Evolutionary conservation across 2,797 vertebrate species (phyloP).

Genomic region (Clangula hyemalis): DNA sequence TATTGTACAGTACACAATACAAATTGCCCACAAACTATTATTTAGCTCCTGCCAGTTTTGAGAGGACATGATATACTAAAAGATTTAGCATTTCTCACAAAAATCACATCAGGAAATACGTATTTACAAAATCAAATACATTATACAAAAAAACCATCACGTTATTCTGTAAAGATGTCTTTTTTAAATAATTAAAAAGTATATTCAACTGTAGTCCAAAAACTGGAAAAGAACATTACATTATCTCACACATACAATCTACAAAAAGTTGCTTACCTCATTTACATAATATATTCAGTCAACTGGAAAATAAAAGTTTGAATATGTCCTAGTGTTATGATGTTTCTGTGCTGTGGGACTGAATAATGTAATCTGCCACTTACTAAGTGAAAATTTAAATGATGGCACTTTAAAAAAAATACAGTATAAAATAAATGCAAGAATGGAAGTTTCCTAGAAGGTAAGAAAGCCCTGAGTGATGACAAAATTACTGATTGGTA

Average conservation of each 20-base stretch:
- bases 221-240: slow-evolving; percentile 90
- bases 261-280: slow-evolving; percentile 89
- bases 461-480: slow-evolving; percentile 86
- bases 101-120: slow-evolving; percentile 92
- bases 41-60: slow-evolving; percentile 93
- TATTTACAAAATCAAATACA: slow-evolving; percentile 99
- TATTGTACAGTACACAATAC: slow-evolving; percentile 99
- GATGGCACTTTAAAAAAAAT: slow-evolving; percentile 93
- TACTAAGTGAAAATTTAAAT: slow-evolving; percentile 94
- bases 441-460: slow-evolving; percentile 78
- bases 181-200: slow-evolving; percentile 90
- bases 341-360: slow-evolving; percentile 93
- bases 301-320: slow-evolving; percentile 84
- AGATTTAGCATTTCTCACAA: slow-evolving; percentile 92
- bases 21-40: slow-evolving; percentile 97
- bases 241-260: slow-evolving; percentile 88
- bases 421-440: slow-evolving; percentile 79
- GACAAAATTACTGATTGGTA: slow-evolving; percentile 79
- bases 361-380: slow-evolving; percentile 94
- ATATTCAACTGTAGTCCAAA: slow-evolving; percentile 90
- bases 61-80: slow-evolving; percentile 96
- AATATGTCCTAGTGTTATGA: slow-evolving; percentile 87
- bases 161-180: slow-evolving; percentile 90
- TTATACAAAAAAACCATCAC: slow-evolving; percentile 93
- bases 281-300: slow-evolving; percentile 92